Evolutionary conservation across 1,140 invertebrate genomes (phyloP), one percentile per base, ranked within the genome.

Genomic region (Dendroctonus ponderosae): DNA sequence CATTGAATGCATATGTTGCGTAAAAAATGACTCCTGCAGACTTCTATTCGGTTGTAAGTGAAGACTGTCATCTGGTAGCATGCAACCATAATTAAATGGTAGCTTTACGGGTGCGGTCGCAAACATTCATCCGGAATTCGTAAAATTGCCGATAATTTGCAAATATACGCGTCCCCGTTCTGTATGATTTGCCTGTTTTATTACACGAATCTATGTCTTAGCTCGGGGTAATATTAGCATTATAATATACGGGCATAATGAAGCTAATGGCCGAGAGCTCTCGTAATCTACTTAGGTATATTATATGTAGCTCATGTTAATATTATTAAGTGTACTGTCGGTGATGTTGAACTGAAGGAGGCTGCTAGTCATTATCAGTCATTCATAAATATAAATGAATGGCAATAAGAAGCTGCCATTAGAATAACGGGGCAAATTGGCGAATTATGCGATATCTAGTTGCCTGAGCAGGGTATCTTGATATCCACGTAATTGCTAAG

Each of bases 21-120:
- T 11, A 48, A 48, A 14, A 48, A 48, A 48, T 48, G 14, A 48
- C 11, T 48, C 11, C 11, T 48, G 11, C 14, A 48, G 14, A 48
- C 11, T 48, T 48, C 14, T 48, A 48, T 48, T n/a, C 11, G 46
- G 4, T 48, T 7, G 11, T 48, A 14, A 14, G 11, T 48, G 46
- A 48, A 48, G 46, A 26, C 26, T 48, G 46, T 11, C 46, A 14
- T 48, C 14, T 48, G 14, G 46, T 48, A 48, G 46, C 11, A 11
- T 7, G 11, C 11, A 48, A 48, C 11, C 15, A 52, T 67, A 67
- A 67, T 67, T 67, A 67, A 67, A 67, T 67, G 58, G 65, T 67
- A 67, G 65, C 65, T 56, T 67, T 67, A 67, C 65, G 39, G 65
- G 65, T 61, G 51, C 51, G 65, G 65, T 52, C 51, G 58, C 40